Evolutionary conservation across 2,113 vertebrate genomes (phyloP).

Genomic region (Xiphophorus hellerii): DNA sequence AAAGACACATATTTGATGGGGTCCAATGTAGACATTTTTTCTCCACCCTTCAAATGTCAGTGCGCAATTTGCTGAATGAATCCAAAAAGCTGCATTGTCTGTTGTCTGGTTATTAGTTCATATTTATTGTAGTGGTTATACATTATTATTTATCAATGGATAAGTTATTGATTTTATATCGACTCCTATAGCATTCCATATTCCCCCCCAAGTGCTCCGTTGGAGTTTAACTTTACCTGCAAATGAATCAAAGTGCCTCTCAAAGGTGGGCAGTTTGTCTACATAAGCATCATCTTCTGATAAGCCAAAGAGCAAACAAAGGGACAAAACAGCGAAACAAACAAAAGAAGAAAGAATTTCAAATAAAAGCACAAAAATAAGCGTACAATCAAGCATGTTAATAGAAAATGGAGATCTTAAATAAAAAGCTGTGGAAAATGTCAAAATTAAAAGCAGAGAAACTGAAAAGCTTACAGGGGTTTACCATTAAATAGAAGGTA

Average conservation of each 20-base stretch:
- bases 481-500: not conserved
- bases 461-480: not conserved
- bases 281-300: constrained; percentile 92
- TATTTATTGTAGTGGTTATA: not conserved
- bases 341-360: constrained; percentile 44
- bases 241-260: constrained; percentile 86
- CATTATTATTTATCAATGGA: not conserved
- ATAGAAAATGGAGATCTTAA: constrained; percentile 1
- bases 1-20: not conserved
- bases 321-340: constrained; percentile 63
- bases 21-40: not conserved
- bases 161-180: not conserved
- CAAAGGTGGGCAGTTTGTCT: constrained; percentile 91
- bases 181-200: not conserved
- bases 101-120: not conserved
- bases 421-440: constrained; percentile 3
- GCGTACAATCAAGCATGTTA: constrained; percentile 11
- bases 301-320: constrained; percentile 77
- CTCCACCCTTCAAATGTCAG: not conserved
- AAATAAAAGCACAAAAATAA: constrained; percentile 9
- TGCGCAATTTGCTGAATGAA: not conserved
- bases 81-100: not conserved
- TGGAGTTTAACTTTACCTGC: constrained; percentile 80
- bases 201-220: constrained; percentile 8
- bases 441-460: not conserved